Conservation (phyloP, 2,888 invertebrate species). For the Hipparchia sbordonii region DNA sequence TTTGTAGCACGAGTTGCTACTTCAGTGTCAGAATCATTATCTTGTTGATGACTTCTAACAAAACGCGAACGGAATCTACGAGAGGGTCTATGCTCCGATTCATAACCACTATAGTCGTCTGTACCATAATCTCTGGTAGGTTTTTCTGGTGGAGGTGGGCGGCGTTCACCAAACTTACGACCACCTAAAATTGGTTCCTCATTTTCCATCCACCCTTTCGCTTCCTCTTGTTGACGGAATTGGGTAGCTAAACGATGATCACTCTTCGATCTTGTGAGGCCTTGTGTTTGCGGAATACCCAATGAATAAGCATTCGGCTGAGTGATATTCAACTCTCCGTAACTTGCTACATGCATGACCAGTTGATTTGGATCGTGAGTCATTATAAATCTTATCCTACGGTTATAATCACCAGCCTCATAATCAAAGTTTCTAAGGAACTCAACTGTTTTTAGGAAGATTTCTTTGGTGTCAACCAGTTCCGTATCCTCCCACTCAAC, state of each 20-base stretch:
- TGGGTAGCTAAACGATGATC: constrained; percentile 95
- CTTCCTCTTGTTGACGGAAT: constrained; percentile 93
- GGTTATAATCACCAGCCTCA: constrained; percentile 94
- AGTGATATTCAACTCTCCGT: constrained; percentile 94
- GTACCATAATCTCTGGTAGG: constrained; percentile 83
- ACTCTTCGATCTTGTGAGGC: constrained; percentile 95
- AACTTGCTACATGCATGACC: constrained; percentile 93
- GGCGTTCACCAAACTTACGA: constrained; percentile 90
- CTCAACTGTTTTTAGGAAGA: constrained; percentile 97
- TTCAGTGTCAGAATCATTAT: constrained; percentile 91
- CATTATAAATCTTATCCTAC: constrained; percentile 93
- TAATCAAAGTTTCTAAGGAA: constrained; percentile 97
- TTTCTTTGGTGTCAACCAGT: constrained; percentile 97
- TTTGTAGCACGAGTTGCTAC: constrained; percentile 84
- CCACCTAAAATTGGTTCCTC: constrained; percentile 89
- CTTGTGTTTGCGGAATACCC: constrained; percentile 86
- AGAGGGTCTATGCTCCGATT: constrained; percentile 83
- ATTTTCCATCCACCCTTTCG: constrained; percentile 84
- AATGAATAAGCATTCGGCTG: constrained; percentile 84
- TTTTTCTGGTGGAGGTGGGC: constrained; percentile 78
- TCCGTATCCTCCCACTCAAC: constrained; percentile 97
- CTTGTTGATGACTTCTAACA: constrained; percentile 86
- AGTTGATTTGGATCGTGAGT: constrained; percentile 96
- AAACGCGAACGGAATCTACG: constrained; percentile 89
- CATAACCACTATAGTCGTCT: constrained; percentile 88